A percentile compares a stretch with the other conserved stretches of the same genome.
Conservation (phyloP, 2,888 invertebrate species). For the Belgica antarctica region DNA sequence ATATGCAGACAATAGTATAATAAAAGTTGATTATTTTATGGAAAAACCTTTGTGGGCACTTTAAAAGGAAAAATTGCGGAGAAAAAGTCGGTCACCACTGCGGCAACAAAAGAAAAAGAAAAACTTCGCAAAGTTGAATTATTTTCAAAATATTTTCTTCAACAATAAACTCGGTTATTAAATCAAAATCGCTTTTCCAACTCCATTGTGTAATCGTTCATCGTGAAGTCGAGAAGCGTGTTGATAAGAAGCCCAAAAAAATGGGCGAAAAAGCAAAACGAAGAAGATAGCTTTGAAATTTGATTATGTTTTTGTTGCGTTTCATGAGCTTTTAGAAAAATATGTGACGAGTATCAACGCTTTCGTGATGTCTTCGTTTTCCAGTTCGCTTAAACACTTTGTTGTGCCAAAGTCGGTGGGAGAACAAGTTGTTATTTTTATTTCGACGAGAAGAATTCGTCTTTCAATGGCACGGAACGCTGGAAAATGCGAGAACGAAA, state of each 20-base stretch:
- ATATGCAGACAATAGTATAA: too few species aligned
- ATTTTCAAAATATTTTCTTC: slow-evolving; percentile 28
- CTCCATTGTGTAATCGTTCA: background rate
- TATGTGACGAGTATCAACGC: background rate
- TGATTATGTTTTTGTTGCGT: slow-evolving; percentile 15
- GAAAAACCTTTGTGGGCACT: too few species aligned
- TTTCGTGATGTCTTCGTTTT: background rate
- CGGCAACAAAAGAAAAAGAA: too few species aligned
- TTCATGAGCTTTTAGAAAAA: background rate
- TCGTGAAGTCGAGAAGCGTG: background rate
- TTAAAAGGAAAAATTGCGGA: too few species aligned
- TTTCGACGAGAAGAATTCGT: slow-evolving; percentile 3
- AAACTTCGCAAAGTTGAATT: too few species aligned
- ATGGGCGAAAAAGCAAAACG: background rate
- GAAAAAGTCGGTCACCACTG: too few species aligned
- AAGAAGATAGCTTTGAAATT: slow-evolving; percentile 15
- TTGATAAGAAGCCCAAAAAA: background rate
- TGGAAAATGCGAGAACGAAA: background rate
- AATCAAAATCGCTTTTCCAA: slow-evolving; percentile 26
- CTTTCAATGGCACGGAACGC: background rate
- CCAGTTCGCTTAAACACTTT: background rate
- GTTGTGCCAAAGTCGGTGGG: background rate
- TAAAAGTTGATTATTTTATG: too few species aligned
- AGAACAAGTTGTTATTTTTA: slow-evolving; percentile 2
- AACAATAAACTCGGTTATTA: slow-evolving; percentile 27